Conservation (phyloP, 2,797 vertebrate species). For the Myotis vivesi region DNA sequence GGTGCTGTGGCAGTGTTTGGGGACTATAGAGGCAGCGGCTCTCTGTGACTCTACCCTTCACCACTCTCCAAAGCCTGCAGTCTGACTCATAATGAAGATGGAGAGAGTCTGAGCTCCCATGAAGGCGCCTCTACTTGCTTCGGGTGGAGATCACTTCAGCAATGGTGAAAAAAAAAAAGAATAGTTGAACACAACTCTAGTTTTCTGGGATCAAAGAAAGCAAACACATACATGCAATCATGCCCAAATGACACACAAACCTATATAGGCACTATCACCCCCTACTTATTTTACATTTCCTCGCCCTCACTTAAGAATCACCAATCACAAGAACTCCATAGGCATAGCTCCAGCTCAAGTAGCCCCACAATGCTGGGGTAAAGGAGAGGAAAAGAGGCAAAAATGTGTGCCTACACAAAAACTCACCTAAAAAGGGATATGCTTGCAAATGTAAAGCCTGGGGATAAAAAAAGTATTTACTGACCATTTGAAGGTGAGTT, state of each 20-base stretch:
- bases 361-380: too few species aligned
- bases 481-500: background rate
- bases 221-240: background rate
- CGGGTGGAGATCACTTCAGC: background rate
- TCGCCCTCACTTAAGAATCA: background rate
- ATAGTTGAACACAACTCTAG: background rate
- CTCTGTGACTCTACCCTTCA: background rate
- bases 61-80: background rate
- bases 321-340: too few species aligned
- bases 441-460: background rate
- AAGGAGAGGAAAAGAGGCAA: background rate
- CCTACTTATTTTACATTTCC: background rate
- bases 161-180: background rate
- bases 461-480: background rate
- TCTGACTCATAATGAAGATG: background rate
- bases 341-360: background rate
- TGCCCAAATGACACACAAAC: background rate
- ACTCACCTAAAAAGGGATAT: background rate
- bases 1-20: background rate
- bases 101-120: background rate
- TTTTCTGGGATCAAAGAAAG: conserved; percentile 1
- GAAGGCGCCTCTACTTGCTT: background rate
- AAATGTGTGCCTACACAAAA: background rate
- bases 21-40: background rate
- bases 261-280: background rate